phyloP scores from a whole-genome alignment of 2,797 vertebrate genomes.

The Silurus aristotelis region DNA sequence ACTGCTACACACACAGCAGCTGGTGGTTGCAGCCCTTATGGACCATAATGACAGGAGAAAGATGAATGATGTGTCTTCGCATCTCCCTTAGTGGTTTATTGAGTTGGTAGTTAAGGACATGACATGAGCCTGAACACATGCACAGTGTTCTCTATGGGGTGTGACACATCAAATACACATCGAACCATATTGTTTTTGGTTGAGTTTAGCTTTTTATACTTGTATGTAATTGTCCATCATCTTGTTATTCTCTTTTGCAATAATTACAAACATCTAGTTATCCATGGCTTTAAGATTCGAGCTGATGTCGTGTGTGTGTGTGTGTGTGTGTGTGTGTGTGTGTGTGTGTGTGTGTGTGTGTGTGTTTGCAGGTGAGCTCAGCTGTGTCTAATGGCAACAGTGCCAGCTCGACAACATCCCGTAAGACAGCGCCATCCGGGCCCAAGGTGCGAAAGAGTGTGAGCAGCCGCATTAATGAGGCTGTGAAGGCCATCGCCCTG shows the following conservation, averaged over 20 bases:
- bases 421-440: slow-evolving; percentile 73
- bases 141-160: neutral
- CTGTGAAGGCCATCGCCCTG: slow-evolving; percentile 92
- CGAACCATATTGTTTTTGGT: neutral
- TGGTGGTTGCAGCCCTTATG: slow-evolving; percentile 35
- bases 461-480: slow-evolving; percentile 90
- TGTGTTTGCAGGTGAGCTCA: slow-evolving; percentile 41
- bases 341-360: neutral
- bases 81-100: slow-evolving; percentile 22
- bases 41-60: slow-evolving; percentile 44
- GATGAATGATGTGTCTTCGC: slow-evolving; percentile 39
- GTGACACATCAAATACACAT: neutral
- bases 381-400: slow-evolving; percentile 43
- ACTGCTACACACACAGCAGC: slow-evolving; percentile 23
- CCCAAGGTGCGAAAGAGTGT: slow-evolving; percentile 93
- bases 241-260: neutral
- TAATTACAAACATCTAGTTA: neutral
- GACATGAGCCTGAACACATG: slow-evolving; percentile 11
- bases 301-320: neutral
- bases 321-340: neutral
- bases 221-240: neutral
- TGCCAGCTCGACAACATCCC: slow-evolving; percentile 69
- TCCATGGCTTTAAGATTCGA: neutral
- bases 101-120: slow-evolving; percentile 11
- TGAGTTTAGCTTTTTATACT: neutral